These are phyloP conservation scores for Anthophora plumipes DNA, from an alignment of 2,888 invertebrate species.

Conservation along the genomic window DNA sequence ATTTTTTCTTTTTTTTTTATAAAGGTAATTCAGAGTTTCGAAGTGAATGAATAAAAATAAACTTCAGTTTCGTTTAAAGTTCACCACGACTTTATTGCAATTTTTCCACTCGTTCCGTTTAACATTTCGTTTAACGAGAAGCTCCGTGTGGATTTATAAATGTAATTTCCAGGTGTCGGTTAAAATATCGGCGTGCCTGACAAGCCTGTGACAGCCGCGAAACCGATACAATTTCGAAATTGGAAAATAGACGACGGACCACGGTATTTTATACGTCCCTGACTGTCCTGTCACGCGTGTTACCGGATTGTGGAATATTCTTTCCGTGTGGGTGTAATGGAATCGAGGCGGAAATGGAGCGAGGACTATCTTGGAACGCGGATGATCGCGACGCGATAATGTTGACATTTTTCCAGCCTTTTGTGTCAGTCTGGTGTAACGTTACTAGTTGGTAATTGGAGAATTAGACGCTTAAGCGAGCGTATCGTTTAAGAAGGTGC, in stretches of 20 bases:
- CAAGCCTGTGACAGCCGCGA: constrained; percentile 15
- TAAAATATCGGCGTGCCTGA: constrained; percentile 43
- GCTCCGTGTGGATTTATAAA: constrained; percentile 12
- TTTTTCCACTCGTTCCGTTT: too few species aligned
- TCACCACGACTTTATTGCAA: too few species aligned
- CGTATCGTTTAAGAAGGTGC: too few species aligned
- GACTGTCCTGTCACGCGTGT: constrained; percentile 20
- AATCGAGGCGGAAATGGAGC: neutral
- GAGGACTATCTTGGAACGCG: too few species aligned
- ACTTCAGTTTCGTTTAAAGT: too few species aligned
- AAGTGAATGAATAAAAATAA: too few species aligned
- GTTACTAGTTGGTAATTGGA: neutral
- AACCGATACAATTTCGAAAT: constrained; percentile 40
- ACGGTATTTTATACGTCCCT: neutral
- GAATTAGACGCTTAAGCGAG: too few species aligned
- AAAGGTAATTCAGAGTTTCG: too few species aligned
- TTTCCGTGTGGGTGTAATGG: neutral
- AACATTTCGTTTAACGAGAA: neutral
- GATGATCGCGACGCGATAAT: neutral
- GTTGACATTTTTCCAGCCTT: neutral
- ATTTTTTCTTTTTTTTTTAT: too few species aligned
- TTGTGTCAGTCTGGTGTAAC: neutral
- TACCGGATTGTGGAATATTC: neutral
- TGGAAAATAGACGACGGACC: constrained; percentile 7
- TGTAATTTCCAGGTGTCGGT: constrained; percentile 52